A percentile compares a stretch with the other conserved stretches of the same genome.
Conservation (phyloP, 2,113 vertebrate species). For the Apaloderma vittatum region DNA sequence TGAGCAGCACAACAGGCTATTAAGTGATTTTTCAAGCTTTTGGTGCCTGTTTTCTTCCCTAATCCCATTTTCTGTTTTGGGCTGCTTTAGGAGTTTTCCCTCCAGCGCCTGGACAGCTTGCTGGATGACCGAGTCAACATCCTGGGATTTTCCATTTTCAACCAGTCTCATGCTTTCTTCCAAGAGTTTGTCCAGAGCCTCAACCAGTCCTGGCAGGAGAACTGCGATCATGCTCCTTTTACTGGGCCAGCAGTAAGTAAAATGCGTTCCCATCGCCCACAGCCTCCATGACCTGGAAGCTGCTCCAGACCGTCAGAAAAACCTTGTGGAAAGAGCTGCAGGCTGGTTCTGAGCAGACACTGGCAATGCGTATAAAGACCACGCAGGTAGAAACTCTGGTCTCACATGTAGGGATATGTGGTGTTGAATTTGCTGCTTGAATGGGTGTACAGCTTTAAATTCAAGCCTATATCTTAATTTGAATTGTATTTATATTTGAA, state of each 20-base stretch:
- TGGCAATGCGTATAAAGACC: background rate
- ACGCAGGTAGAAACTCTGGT: background rate
- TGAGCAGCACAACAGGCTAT: background rate
- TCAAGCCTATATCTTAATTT: background rate
- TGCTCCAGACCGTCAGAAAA: background rate
- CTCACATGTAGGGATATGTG: background rate
- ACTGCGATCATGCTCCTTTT: conserved; percentile 95
- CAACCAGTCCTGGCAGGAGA: conserved; percentile 98
- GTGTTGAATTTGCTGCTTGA: background rate
- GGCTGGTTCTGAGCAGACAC: background rate
- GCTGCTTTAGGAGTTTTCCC: conserved; percentile 89
- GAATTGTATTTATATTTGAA: background rate
- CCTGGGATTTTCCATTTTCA: conserved; percentile 97
- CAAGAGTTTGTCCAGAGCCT: conserved; percentile 95
- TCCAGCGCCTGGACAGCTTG: conserved; percentile 90
- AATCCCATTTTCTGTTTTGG: conserved; percentile 22
- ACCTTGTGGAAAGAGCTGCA: background rate
- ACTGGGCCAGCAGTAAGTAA: conserved; percentile 92
- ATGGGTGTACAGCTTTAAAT: background rate
- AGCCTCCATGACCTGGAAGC: background rate
- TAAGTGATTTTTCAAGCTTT: background rate
- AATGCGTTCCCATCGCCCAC: background rate
- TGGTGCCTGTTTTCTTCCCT: background rate
- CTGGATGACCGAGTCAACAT: conserved; percentile 92
- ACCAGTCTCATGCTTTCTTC: conserved; percentile 94